Evolutionary conservation across 2,113 vertebrate genomes (phyloP).

Genomic region (Aplodontia rufa): DNA sequence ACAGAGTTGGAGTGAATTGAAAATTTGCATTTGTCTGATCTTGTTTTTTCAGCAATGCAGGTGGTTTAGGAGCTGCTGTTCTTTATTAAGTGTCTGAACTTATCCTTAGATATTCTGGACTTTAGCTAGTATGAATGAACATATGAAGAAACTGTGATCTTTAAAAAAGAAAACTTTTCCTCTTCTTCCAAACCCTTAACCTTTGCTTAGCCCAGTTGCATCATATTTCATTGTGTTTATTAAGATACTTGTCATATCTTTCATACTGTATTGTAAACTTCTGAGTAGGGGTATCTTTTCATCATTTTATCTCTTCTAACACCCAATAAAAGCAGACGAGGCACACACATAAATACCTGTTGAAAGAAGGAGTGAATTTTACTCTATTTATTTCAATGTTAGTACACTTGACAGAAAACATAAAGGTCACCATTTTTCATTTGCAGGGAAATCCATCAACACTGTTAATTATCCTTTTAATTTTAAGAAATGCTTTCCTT

Average conservation of each 20-base stretch:
- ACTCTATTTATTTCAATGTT: not conserved
- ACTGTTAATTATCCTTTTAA: not conserved
- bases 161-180: conserved; percentile 1
- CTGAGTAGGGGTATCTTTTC: not conserved
- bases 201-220: not conserved
- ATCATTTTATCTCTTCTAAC: not conserved
- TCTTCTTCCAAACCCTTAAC: not conserved
- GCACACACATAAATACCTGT: not conserved
- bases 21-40: conserved; percentile 31
- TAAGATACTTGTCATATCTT: not conserved
- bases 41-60: conserved; percentile 66
- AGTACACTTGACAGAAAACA: not conserved
- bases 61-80: conserved; percentile 61
- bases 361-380: conserved; percentile 25
- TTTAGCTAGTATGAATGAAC: conserved; percentile 57
- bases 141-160: conserved; percentile 49
- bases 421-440: not conserved
- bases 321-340: not conserved
- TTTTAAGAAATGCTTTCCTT: conserved; percentile 40
- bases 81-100: conserved; percentile 71
- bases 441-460: not conserved
- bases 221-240: not conserved
- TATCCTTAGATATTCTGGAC: conserved; percentile 58
- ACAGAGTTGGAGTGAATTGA: conserved; percentile 39
- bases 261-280: not conserved